Conservation (phyloP, 2,888 invertebrate genomes). For the Lasioglossum lativentre region DNA sequence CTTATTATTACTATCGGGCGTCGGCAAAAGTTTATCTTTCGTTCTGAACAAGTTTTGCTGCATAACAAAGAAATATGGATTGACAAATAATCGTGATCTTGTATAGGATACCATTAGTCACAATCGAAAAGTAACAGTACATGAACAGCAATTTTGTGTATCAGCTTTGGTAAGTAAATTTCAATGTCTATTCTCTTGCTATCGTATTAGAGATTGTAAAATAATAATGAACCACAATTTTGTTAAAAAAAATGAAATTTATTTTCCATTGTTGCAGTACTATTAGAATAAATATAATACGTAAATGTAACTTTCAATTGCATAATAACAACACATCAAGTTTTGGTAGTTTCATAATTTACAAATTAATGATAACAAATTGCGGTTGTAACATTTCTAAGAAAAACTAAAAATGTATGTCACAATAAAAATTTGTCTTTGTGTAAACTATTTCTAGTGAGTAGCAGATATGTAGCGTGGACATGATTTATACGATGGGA, state of each 20-base stretch:
- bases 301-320: conserved; percentile 12
- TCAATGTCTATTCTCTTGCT: conserved; percentile 1
- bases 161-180: conserved; percentile 59
- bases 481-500: conserved; percentile 59
- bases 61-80: conserved; percentile 14
- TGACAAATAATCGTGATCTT: conserved; percentile 10
- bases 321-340: conserved; percentile 12
- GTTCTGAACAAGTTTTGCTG: background rate
- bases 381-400: conserved; percentile 28
- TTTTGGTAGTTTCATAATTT: conserved; percentile 10
- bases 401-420: conserved; percentile 12
- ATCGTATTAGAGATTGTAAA: background rate
- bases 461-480: background rate
- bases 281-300: background rate
- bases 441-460: background rate
- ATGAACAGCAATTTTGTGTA: conserved; percentile 39
- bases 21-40: conserved; percentile 39
- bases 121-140: conserved; percentile 37
- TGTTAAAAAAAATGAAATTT: background rate
- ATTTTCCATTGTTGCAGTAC: background rate
- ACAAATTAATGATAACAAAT: conserved; percentile 11
- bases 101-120: conserved; percentile 15
- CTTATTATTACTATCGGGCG: conserved; percentile 59
- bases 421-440: background rate
- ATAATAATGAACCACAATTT: conserved; percentile 8